Conservation (phyloP, 2,888 invertebrate species). For the Ectobius pallidus region DNA sequence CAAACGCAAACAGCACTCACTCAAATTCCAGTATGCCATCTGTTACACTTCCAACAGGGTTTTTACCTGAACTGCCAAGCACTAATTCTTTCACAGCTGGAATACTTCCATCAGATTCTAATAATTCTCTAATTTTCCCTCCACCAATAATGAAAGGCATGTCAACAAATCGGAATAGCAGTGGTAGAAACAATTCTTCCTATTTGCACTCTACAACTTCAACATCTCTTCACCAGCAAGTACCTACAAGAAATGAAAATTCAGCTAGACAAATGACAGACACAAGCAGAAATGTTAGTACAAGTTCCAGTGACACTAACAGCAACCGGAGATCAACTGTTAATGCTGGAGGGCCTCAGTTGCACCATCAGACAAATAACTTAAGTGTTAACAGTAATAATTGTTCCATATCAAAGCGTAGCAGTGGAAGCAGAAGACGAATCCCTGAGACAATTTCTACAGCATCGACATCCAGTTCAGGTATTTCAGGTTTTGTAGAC, state of each 20-base stretch:
- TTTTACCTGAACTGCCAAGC: constrained; percentile 19
- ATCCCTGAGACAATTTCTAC: constrained; percentile 31
- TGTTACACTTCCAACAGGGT: constrained; percentile 19
- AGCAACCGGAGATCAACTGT: background rate
- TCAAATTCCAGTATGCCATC: background rate
- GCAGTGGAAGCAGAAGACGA: constrained; percentile 19
- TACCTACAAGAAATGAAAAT: constrained; percentile 16
- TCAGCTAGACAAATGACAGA: background rate
- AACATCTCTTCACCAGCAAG: constrained; percentile 6
- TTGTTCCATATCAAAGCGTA: constrained; percentile 24
- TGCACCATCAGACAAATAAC: constrained; percentile 20
- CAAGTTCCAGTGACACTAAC: background rate
- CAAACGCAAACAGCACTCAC: background rate
- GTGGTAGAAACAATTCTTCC: constrained; percentile 10
- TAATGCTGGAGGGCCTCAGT: background rate
- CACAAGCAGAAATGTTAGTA: background rate
- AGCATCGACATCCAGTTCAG: constrained; percentile 23
- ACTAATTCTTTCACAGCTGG: constrained; percentile 8
- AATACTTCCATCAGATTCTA: constrained; percentile 15
- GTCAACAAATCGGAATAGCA: background rate
- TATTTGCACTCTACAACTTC: constrained; percentile 11
- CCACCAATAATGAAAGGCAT: constrained; percentile 7
- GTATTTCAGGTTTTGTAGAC: constrained; percentile 32
- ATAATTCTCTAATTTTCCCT: constrained; percentile 28
- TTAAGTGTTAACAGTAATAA: background rate